A percentile compares a stretch with the other conserved stretches of the same genome.
These are phyloP conservation scores for Thaleichthys pacificus DNA, from an alignment of 2,797 vertebrate genomes.

Conservation along the genomic window DNA sequence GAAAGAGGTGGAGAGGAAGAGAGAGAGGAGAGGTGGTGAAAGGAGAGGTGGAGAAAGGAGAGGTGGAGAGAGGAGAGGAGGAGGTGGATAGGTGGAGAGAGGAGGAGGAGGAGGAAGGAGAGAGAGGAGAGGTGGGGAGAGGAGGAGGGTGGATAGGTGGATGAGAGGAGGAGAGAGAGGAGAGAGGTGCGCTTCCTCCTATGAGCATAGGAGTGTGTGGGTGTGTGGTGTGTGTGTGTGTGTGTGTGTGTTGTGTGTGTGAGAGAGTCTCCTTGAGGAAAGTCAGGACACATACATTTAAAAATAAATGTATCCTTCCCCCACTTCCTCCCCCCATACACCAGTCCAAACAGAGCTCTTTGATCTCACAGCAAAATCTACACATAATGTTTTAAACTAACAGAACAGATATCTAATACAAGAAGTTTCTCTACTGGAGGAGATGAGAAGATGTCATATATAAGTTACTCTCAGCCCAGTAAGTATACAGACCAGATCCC, in stretches of 20 bases:
- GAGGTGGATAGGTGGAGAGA: neutral
- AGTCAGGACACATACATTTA: slow-evolving; percentile 42
- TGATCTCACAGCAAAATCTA: slow-evolving; percentile 33
- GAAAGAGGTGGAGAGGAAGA: slow-evolving; percentile 21
- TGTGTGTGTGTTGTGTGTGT: neutral
- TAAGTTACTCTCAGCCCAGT: too few relatives aligned
- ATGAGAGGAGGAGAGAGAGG: neutral
- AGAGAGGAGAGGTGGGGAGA: too few relatives aligned
- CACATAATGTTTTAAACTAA: slow-evolving; percentile 33
- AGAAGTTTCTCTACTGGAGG: too few relatives aligned
- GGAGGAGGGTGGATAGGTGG: neutral
- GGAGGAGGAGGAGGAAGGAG: too few relatives aligned
- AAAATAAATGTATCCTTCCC: neutral
- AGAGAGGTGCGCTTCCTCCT: neutral
- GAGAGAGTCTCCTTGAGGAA: slow-evolving; percentile 25
- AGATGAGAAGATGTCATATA: neutral
- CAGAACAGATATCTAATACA: slow-evolving; percentile 6
- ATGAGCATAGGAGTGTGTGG: slow-evolving; percentile 9
- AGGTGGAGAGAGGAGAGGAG: neutral
- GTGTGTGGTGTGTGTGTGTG: slow-evolving; percentile 24
- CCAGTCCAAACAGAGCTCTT: slow-evolving; percentile 28
- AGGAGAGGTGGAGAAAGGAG: too few relatives aligned
- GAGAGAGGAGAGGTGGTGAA: neutral
- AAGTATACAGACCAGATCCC: neutral
- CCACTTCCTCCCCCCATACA: neutral